A percentile compares a stretch with the other conserved stretches of the same genome.
Evolutionary conservation across 2,888 invertebrate genomes (phyloP).

Genomic region (Nesidiocoris tenuis): DNA sequence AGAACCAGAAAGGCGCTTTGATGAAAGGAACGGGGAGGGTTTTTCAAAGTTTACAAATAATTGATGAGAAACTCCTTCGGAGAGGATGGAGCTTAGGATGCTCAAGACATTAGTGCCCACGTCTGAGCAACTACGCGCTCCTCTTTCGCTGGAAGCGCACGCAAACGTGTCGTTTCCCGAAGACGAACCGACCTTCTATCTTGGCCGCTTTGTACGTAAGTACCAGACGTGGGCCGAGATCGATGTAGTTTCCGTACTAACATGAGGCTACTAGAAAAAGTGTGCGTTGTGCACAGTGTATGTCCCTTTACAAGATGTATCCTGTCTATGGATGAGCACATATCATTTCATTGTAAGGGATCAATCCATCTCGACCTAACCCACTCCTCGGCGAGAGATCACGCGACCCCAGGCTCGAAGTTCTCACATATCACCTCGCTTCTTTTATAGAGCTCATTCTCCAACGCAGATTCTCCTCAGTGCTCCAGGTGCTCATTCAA

Average conservation of each 20-base stretch:
- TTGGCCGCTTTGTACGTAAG: constrained; percentile 6
- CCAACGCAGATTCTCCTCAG: too few relatives aligned
- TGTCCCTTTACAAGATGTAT: constrained; percentile 2
- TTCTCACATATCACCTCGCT: too few relatives aligned
- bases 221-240: not conserved
- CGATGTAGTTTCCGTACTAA: not conserved
- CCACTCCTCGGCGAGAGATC: constrained; percentile 21
- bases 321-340: constrained; percentile 30
- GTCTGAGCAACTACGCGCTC: constrained; percentile 1
- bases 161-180: constrained; percentile 40
- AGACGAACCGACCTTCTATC: constrained; percentile 23
- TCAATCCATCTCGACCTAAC: constrained; percentile 38
- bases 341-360: constrained; percentile 40
- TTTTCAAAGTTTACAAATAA: constrained; percentile 38
- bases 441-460: too few relatives aligned
- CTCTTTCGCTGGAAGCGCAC: constrained; percentile 11
- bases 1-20: too few relatives aligned
- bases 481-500: too few relatives aligned
- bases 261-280: not conserved
- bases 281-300: not conserved
- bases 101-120: constrained; percentile 36
- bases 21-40: not conserved
- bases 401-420: constrained; percentile 29
- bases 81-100: constrained; percentile 11
- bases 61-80: constrained; percentile 25